Conservation (phyloP, 2,797 vertebrate species). For the Platalea minor region DNA sequence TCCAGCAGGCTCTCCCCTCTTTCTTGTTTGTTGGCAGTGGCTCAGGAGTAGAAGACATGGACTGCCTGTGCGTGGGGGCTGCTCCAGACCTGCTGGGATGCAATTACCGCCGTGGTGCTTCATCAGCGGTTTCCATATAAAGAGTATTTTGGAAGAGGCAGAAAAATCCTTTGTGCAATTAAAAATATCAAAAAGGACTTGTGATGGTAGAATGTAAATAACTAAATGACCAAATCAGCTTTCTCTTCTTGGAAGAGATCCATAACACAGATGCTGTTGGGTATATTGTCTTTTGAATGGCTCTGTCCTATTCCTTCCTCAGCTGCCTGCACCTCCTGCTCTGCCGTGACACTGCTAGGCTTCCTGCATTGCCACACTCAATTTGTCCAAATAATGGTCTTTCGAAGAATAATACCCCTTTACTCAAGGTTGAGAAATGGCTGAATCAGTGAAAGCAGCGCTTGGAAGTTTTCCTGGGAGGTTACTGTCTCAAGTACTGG, state of each 20-base stretch:
- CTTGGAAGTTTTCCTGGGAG: background rate
- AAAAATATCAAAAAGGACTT: background rate
- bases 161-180: background rate
- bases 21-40: background rate
- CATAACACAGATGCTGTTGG: background rate
- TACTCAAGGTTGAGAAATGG: background rate
- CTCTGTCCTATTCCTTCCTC: background rate
- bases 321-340: background rate
- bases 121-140: background rate
- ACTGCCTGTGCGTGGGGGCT: background rate
- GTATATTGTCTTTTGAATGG: background rate
- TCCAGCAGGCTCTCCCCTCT: background rate
- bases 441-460: background rate
- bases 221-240: background rate
- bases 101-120: background rate
- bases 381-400: background rate
- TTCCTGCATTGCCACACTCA: background rate
- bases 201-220: background rate
- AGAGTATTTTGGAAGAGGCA: background rate
- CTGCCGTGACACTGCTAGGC: background rate
- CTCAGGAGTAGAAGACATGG: background rate
- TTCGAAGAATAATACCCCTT: background rate
- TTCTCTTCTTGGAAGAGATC: background rate
- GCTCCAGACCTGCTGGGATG: background rate
- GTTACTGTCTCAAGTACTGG: background rate